A percentile compares a stretch with the other conserved stretches of the same genome.
Conservation (phyloP, 2,797 vertebrate genomes). For the Manis javanica region DNA sequence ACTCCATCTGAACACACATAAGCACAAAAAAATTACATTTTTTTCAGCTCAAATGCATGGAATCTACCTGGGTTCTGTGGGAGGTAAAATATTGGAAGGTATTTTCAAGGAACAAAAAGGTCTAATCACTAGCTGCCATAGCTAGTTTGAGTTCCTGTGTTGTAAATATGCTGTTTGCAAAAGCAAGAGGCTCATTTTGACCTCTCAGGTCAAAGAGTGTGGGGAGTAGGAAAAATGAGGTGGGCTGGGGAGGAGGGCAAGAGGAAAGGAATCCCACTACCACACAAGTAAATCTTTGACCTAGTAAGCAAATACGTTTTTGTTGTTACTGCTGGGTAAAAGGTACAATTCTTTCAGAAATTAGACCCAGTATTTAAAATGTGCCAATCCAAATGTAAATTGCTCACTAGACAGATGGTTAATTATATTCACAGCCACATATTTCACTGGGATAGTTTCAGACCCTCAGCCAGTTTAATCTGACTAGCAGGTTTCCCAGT, state of each 20-base stretch:
- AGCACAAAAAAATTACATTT: constrained; percentile 25
- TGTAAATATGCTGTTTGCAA: constrained; percentile 8
- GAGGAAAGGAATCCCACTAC: constrained; percentile 27
- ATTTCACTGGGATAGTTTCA: constrained; percentile 87
- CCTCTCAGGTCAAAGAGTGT: constrained; percentile 51
- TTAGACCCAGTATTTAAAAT: constrained; percentile 80
- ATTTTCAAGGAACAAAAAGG: constrained; percentile 19
- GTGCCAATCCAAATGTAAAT: constrained; percentile 81
- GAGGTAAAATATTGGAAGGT: constrained; percentile 29
- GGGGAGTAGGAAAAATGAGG: not conserved
- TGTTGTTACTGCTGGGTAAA: constrained; percentile 66
- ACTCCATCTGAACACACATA: constrained; percentile 34
- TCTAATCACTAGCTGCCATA: constrained; percentile 23
- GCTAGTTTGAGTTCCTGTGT: constrained; percentile 48
- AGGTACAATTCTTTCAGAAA: constrained; percentile 72
- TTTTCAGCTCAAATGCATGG: constrained; percentile 52
- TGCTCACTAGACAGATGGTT: constrained; percentile 88
- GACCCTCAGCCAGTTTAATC: constrained; percentile 86
- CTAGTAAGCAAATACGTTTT: constrained; percentile 71
- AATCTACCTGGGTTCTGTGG: constrained; percentile 52
- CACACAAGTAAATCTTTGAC: constrained; percentile 62
- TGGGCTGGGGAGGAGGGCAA: not conserved
- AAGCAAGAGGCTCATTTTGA: constrained; percentile 61
- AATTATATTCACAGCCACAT: constrained; percentile 88
- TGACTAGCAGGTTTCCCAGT: constrained; percentile 85